A percentile compares a stretch with the other conserved stretches of the same genome.
phyloP scores from a whole-genome alignment of 2,797 vertebrate genomes.

The Lemur catta region DNA sequence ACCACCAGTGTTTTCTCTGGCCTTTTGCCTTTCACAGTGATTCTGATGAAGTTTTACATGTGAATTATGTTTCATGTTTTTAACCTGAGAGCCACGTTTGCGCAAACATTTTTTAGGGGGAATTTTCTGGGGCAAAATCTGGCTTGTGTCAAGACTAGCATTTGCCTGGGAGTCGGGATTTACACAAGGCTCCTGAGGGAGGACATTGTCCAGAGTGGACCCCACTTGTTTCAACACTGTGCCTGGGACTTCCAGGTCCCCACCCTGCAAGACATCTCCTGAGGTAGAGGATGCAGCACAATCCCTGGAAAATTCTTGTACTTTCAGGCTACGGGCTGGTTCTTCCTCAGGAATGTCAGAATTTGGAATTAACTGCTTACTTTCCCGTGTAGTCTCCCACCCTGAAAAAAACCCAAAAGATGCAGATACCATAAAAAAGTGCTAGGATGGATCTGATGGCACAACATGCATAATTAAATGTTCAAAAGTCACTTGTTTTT shows the following conservation, averaged over 20 bases:
- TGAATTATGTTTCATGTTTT: accelerated
- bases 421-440: background rate
- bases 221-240: accelerated
- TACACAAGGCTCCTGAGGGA: background rate
- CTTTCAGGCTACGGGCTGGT: background rate
- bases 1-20: background rate
- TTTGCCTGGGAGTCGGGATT: background rate
- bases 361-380: background rate
- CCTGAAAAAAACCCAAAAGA: constrained; percentile 55
- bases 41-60: background rate
- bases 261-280: background rate
- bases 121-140: background rate
- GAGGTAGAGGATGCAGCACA: background rate
- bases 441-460: too few relatives aligned
- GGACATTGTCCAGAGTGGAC: background rate
- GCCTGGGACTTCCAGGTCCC: background rate
- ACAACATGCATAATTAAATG: background rate
- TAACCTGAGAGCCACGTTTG: background rate
- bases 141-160: background rate
- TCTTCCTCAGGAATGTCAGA: background rate
- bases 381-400: constrained; percentile 53
- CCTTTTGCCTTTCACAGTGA: background rate
- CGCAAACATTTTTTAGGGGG: background rate
- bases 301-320: background rate
- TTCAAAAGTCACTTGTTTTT: background rate